Base-by-base conservation (phyloP, 2,888 invertebrate species). In the Carcina quercana region DNA sequence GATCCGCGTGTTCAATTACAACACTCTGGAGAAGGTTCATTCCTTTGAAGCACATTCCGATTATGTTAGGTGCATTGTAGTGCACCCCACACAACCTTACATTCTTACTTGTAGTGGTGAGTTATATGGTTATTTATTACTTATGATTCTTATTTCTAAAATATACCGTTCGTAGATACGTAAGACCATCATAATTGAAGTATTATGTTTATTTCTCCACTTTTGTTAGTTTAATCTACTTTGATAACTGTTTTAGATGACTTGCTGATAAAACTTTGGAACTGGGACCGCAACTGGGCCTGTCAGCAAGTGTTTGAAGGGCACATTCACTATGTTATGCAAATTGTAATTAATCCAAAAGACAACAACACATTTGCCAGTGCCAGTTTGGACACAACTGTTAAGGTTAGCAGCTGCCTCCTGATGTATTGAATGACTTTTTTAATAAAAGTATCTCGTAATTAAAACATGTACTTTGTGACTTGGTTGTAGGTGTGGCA, bases 351-450 rank as follows among this genome's bases (percentile, higher is more conserved):
- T 59, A 99, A 99, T 78, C 99, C 99, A 0, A 99, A 99, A 72
- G 99, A 99, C 67, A 99, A 98, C 76, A 99, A 99, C 74, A 98
- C 98, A 21, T 99, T 99, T 78, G 99, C 98, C 8, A 97, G 97
- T 54, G 99, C 98, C n/a, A 98, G 98, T 24, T 86, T 99, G 22
- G 99, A 99, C 75, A 90, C 97, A 43, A 98, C 97, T 0, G 91
- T 99, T 13, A 99, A 99, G 88, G 79, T 78, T n/a, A n/a, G n/a
- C n/a, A n/a, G n/a, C n/a, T n/a, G n/a, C n/a, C n/a, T n/a, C n/a
- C n/a, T n/a, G n/a, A n/a, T n/a, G n/a, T n/a, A n/a, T n/a, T n/a
- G n/a, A n/a, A n/a, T n/a, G n/a, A n/a, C n/a, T n/a, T n/a, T n/a
- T n/a, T n/a, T n/a, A n/a, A n/a, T n/a, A n/a, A n/a, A n/a, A n/a